A percentile compares a stretch with the other conserved stretches of the same genome.
Conservation (phyloP, 2,113 vertebrate genomes). For the Clarias gariepinus region DNA sequence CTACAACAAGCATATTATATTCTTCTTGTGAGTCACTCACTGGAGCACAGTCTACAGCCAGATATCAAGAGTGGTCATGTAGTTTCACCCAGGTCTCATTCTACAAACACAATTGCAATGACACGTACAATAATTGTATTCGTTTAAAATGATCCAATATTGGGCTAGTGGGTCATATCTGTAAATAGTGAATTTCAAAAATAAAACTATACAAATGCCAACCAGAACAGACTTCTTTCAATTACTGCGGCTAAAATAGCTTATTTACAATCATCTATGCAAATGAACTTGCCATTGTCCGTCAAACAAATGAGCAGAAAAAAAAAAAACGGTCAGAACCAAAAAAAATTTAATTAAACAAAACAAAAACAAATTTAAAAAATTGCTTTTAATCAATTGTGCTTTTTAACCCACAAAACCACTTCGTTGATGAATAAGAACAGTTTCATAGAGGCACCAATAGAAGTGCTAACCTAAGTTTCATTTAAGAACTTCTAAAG, state of each 20-base stretch:
- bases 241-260: constrained; percentile 73
- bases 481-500: constrained; percentile 69
- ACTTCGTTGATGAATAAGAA: constrained; percentile 68
- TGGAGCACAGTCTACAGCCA: constrained; percentile 76
- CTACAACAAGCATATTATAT: constrained; percentile 72
- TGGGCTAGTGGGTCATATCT: constrained; percentile 71
- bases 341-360: constrained; percentile 41
- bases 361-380: constrained; percentile 57
- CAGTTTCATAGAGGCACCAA: constrained; percentile 68
- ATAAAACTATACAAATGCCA: constrained; percentile 75
- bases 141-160: constrained; percentile 68
- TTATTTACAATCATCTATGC: constrained; percentile 79
- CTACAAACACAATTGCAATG: constrained; percentile 70
- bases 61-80: constrained; percentile 67
- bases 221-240: constrained; percentile 70
- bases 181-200: constrained; percentile 71
- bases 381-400: constrained; percentile 69
- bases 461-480: constrained; percentile 70
- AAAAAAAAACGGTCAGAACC: constrained; percentile 45
- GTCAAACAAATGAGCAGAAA: constrained; percentile 59
- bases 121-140: constrained; percentile 63
- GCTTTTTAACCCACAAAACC: constrained; percentile 80
- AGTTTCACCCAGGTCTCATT: constrained; percentile 62
- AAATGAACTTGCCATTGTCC: constrained; percentile 65
- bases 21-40: constrained; percentile 65